phyloP scores from a whole-genome alignment of 2,113 vertebrate species.

The Crotalus tigris region DNA sequence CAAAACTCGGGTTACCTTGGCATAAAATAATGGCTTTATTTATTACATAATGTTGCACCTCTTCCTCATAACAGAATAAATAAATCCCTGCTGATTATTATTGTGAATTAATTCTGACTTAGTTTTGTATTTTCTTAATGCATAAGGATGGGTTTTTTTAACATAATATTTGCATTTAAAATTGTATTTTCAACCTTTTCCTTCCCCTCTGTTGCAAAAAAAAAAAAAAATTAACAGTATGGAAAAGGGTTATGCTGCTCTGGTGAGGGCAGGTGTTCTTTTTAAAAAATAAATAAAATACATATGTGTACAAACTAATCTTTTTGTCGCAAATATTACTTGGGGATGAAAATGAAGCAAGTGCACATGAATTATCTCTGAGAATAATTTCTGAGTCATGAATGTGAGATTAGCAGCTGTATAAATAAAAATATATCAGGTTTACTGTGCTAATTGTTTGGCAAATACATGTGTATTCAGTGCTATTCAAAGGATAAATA shows the following conservation, averaged over 20 bases:
- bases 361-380: not conserved
- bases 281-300: not conserved
- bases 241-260: not conserved
- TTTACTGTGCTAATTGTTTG: not conserved
- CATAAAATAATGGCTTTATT: not conserved
- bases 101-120: not conserved
- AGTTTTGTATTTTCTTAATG: constrained; percentile 7
- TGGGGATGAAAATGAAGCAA: not conserved
- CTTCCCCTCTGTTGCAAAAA: not conserved
- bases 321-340: not conserved
- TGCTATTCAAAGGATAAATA: not conserved
- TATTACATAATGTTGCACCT: not conserved
- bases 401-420: not conserved
- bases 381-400: not conserved
- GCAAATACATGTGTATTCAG: not conserved
- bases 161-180: not conserved
- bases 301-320: not conserved
- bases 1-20: not conserved
- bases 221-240: not conserved
- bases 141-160: not conserved
- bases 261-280: not conserved
- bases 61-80: not conserved
- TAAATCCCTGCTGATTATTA: not conserved
- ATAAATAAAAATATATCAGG: not conserved
- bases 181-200: not conserved